Evolutionary conservation across 2,113 vertebrate genomes (phyloP), one percentile per base, ranked within the genome.

Genomic region (Lamprotornis superbus): DNA sequence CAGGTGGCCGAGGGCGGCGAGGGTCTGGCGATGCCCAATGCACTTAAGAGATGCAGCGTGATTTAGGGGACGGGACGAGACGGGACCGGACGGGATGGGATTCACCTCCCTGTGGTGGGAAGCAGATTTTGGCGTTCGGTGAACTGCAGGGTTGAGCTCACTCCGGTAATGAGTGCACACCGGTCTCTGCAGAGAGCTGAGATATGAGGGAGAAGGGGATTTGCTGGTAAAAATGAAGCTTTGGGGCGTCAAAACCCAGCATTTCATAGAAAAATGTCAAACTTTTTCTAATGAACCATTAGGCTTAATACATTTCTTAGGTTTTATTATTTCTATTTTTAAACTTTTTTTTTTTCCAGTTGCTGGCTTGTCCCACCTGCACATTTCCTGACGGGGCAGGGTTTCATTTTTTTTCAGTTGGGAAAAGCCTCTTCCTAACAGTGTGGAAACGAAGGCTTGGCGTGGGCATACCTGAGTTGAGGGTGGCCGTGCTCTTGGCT

Each of bases 191-290:
- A 25, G 23, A 16, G 18, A 4, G 28, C 10, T 15, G 49, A 0
- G 2, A 11, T 14, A 5, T 1, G 9, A 74, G 10, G 30, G 0
- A 1, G 18, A 19, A 0, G 1, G 27, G 42, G 17, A 15, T 63
- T 71, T 33, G 35, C 49, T 56, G 44, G 30, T 31, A 28, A 60
- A 69, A 73, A 77, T 23, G 49, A 56, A 80, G 11, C 2, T 64
- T 44, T 31, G 25, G 15, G 37, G 22, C 5, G 6, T 47, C 46
- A 82, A 82, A 39, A 31, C 2, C 0, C 13, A 47, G 27, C 13
- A 64, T 5, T 5, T 53, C 16, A 12, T 15, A 27, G 16, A 35
- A 77, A 55, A 64, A 9, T 1, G 11, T 21, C 1, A 0, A 0
- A 2, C 15, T 33, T 64, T 33, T 27, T 12, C 5, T 23, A 19